Evolutionary conservation across 2,113 vertebrate genomes (phyloP).

Genomic region (Ctenodactylus gundi): DNA sequence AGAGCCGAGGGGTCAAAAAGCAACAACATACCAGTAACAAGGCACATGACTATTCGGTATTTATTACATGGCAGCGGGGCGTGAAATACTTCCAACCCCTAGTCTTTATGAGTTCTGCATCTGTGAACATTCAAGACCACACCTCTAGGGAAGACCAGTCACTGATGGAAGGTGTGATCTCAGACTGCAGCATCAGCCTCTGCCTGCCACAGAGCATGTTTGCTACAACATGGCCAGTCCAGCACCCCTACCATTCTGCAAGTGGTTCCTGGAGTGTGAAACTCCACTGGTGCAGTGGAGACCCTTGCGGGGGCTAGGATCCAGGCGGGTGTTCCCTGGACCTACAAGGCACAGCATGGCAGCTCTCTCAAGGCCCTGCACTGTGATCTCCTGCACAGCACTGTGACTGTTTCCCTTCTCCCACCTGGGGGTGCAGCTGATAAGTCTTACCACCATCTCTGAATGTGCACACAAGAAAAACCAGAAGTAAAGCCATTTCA

Average conservation of each 20-base stretch:
- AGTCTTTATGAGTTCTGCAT: not conserved
- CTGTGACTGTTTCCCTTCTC: not conserved
- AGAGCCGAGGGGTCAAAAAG: not conserved
- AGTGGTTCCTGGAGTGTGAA: not conserved
- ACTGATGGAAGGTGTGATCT: rapidly evolving
- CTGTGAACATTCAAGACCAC: not conserved
- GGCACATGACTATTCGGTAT: rapidly evolving
- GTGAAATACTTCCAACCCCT: not conserved
- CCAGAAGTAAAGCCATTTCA: not conserved
- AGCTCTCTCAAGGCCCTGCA: rapidly evolving
- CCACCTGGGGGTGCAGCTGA: too few species aligned
- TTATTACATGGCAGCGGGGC: rapidly evolving
- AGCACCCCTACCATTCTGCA: rapidly evolving
- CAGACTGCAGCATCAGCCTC: rapidly evolving
- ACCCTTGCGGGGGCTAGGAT: not conserved
- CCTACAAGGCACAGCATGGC: not conserved
- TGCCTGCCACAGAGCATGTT: rapidly evolving
- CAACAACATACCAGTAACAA: rapidly evolving
- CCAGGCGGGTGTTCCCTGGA: not conserved
- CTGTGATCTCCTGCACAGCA: not conserved
- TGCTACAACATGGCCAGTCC: rapidly evolving
- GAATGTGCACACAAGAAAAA: rapidly evolving
- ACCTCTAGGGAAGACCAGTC: rapidly evolving
- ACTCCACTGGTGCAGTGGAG: not conserved
- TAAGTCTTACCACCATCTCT: rapidly evolving